Conservation (phyloP, 2,113 vertebrate genomes). For the human region GRCh38 chr9:96142501-96143000, state of each 20-base stretch:
- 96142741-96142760: background rate
- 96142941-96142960: background rate
- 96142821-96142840: background rate
- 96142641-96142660: background rate
- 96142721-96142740: background rate
- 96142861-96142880: background rate
- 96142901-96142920: background rate
- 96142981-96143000: background rate
- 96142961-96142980: background rate
- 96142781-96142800: background rate
- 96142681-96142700: background rate
- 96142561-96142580: background rate
- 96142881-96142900: background rate
- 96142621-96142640: background rate
- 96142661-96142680: background rate
- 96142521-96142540: too few species aligned
- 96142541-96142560: too few species aligned
- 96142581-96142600: background rate
- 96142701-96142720: background rate
- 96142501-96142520: too few species aligned
- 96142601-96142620: background rate
- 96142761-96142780: background rate
- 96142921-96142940: background rate
- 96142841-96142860: background rate
- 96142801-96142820: background rate